Evolutionary conservation across 2,797 vertebrate genomes (phyloP).

Genomic region (Zalophus californianus): DNA sequence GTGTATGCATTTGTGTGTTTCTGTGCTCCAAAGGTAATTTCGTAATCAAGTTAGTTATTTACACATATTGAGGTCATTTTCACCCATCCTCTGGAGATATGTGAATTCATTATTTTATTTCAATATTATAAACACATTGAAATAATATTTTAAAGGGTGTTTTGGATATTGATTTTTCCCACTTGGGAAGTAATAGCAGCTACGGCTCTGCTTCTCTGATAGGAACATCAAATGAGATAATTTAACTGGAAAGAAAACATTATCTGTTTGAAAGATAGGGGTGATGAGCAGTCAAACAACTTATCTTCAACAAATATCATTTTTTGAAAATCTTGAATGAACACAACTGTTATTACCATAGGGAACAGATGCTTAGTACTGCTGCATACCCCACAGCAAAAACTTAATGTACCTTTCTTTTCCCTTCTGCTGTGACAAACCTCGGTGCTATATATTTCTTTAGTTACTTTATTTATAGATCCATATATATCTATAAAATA

Average conservation of each 20-base stretch:
- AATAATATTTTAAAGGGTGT: neutral
- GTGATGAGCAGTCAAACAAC: slow-evolving; percentile 1
- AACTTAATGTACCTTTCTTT: slow-evolving; percentile 12
- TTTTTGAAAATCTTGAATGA: slow-evolving; percentile 44
- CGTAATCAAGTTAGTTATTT: slow-evolving; percentile 6
- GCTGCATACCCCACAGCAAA: neutral
- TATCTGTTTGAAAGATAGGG: neutral
- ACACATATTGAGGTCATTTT: neutral
- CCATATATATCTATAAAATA: neutral
- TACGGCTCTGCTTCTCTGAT: neutral
- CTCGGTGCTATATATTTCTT: slow-evolving; percentile 16
- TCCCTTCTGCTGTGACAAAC: neutral
- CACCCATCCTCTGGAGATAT: neutral
- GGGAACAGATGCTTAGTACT: slow-evolving; percentile 18
- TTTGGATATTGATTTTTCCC: neutral
- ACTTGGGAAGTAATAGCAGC: neutral
- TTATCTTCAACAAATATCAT: slow-evolving; percentile 19
- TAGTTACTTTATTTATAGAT: slow-evolving; percentile 44
- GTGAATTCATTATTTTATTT: neutral
- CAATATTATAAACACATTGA: neutral
- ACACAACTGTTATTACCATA: neutral
- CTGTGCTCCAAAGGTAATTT: neutral
- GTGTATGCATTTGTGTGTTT: neutral
- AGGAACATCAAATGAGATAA: slow-evolving; percentile 11
- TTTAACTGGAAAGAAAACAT: slow-evolving; percentile 24